Conservation (phyloP, 1,140 invertebrate genomes). For the Teleogryllus occipitalis region DNA sequence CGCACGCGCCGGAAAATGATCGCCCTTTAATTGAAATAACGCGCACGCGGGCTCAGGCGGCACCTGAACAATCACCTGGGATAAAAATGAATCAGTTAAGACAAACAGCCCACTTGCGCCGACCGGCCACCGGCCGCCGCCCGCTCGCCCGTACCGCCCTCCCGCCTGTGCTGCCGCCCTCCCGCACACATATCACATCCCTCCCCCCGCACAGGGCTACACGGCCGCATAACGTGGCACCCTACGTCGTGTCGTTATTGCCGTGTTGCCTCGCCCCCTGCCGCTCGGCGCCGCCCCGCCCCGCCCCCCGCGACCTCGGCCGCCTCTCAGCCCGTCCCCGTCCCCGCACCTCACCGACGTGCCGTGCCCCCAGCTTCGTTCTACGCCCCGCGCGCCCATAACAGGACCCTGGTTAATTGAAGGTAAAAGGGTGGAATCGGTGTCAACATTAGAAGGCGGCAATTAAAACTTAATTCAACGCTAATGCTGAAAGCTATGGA, state of each 20-base stretch:
- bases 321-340: neutral
- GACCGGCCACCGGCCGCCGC: neutral
- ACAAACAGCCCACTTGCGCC: neutral
- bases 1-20: neutral
- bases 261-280: neutral
- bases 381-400: neutral
- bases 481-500: conserved; percentile 4
- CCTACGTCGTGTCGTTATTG: neutral
- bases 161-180: no score
- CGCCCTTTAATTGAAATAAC: neutral
- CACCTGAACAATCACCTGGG: neutral
- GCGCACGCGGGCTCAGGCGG: neutral
- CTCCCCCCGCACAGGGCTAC: neutral
- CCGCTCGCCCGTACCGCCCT: neutral
- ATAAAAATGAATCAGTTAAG: conserved; percentile 1
- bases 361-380: no score
- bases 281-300: no score
- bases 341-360: no score
- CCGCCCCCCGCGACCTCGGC: neutral
- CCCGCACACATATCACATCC: neutral
- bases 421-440: conserved; percentile 3
- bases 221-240: neutral
- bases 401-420: neutral
- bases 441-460: conserved; percentile 3
- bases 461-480: conserved; percentile 6